Evolutionary conservation across 2,888 invertebrate genomes (phyloP).

Genomic region (Cephonodes hylas): DNA sequence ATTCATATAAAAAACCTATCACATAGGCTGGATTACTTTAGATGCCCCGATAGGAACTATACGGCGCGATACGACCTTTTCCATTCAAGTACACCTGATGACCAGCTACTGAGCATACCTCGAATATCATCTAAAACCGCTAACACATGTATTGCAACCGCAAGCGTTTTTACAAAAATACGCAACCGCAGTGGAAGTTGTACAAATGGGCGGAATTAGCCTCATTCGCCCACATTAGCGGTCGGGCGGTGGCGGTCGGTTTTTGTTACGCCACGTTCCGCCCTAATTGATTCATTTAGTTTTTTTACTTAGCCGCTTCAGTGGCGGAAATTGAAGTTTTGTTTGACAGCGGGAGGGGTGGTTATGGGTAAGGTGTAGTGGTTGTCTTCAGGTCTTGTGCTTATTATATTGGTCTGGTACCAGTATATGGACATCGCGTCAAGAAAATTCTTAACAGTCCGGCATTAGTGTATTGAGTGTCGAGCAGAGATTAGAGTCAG

Average conservation of each 20-base stretch:
- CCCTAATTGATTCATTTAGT: slow-evolving; percentile 28
- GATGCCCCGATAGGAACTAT: too few relatives aligned
- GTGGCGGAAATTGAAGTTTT: slow-evolving; percentile 7
- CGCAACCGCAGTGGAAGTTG: slow-evolving; percentile 14
- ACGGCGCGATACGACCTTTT: too few relatives aligned
- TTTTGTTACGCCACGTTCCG: slow-evolving; percentile 22
- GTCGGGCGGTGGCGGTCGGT: slow-evolving; percentile 16
- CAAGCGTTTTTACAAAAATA: slow-evolving; percentile 6
- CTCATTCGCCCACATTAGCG: slow-evolving; percentile 25
- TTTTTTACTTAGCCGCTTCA: neutral
- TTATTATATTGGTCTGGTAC: too few relatives aligned
- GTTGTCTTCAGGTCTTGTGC: too few relatives aligned
- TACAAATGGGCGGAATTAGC: slow-evolving; percentile 29
- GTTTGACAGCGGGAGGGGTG: neutral
- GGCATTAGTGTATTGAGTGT: too few relatives aligned
- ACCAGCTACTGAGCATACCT: neutral
- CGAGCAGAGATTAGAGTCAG: too few relatives aligned
- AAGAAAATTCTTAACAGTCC: too few relatives aligned
- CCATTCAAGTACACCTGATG: neutral
- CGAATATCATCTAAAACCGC: neutral
- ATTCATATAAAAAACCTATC: too few relatives aligned
- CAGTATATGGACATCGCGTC: too few relatives aligned
- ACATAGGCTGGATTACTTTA: too few relatives aligned
- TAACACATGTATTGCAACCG: neutral
- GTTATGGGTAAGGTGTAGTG: neutral